These are phyloP conservation scores for Sebastes goodei DNA, from an alignment of 2,797 vertebrate genomes.

Conservation along the genomic window DNA sequence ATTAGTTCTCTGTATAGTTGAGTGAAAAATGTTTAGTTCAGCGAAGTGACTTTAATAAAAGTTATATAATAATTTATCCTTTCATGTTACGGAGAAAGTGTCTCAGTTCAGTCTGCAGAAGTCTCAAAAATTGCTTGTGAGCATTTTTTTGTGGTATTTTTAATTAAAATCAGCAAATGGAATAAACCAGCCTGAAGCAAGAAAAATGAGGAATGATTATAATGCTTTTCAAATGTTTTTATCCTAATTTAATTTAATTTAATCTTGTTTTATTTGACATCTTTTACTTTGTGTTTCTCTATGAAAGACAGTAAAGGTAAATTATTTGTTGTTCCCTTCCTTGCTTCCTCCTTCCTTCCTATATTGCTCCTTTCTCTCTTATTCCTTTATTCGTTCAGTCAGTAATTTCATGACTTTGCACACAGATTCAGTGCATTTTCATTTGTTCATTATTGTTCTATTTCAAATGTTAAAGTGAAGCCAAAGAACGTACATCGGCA, in stretches of 20 bases:
- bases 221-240: neutral
- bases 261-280: neutral
- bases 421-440: neutral
- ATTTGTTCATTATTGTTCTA: neutral
- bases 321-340: neutral
- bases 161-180: conserved; percentile 22
- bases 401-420: neutral
- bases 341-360: neutral
- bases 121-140: conserved; percentile 6
- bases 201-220: neutral
- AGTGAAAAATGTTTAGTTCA: conserved; percentile 11
- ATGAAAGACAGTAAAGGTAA: neutral
- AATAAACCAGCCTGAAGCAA: conserved; percentile 11
- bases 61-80: neutral
- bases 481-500: too few species aligned
- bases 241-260: neutral
- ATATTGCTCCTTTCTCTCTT: neutral
- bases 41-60: neutral
- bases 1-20: neutral
- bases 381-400: neutral
- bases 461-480: neutral
- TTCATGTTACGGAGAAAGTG: conserved; percentile 5
- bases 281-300: neutral
- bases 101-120: neutral
- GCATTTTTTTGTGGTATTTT: neutral